Conservation (phyloP, 1,140 invertebrate genomes). For the Triops cancriformis region DNA sequence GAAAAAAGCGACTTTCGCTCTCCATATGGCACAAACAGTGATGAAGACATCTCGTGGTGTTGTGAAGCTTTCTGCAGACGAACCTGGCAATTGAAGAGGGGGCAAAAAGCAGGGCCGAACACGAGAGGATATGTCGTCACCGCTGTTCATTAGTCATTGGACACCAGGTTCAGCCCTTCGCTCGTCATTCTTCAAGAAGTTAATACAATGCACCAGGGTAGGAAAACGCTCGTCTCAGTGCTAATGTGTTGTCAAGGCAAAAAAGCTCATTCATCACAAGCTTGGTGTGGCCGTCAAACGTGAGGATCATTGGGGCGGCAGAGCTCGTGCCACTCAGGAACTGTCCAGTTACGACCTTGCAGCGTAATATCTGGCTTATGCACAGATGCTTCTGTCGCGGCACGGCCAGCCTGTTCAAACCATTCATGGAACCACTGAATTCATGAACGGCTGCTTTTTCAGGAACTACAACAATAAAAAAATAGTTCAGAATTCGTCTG, state of each 20-base stretch:
- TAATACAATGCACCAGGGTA: neutral
- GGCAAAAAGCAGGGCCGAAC: neutral
- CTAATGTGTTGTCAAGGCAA: slow-evolving; percentile 6
- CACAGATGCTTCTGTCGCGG: neutral
- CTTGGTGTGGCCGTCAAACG: neutral
- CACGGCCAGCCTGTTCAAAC: neutral
- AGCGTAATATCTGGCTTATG: neutral
- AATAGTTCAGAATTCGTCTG: too few relatives aligned
- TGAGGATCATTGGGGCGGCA: neutral
- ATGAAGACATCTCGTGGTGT: neutral
- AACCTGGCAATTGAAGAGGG: neutral
- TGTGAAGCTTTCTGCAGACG: neutral
- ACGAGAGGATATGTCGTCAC: slow-evolving; percentile 2
- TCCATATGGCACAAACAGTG: neutral
- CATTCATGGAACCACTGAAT: neutral
- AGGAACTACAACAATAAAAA: too few relatives aligned
- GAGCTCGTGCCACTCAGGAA: neutral
- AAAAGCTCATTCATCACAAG: neutral
- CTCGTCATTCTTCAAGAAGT: neutral
- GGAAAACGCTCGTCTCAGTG: neutral
- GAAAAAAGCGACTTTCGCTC: too few relatives aligned
- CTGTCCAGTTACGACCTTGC: neutral
- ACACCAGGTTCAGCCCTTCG: neutral
- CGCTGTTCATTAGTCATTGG: neutral
- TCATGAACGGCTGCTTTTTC: neutral